Percentiles rank a stretch among this genome's conserved stretches.
Evolutionary conservation across 2,797 vertebrate genomes (phyloP).

Genomic region (Tokudaia tokunoshimensis): DNA sequence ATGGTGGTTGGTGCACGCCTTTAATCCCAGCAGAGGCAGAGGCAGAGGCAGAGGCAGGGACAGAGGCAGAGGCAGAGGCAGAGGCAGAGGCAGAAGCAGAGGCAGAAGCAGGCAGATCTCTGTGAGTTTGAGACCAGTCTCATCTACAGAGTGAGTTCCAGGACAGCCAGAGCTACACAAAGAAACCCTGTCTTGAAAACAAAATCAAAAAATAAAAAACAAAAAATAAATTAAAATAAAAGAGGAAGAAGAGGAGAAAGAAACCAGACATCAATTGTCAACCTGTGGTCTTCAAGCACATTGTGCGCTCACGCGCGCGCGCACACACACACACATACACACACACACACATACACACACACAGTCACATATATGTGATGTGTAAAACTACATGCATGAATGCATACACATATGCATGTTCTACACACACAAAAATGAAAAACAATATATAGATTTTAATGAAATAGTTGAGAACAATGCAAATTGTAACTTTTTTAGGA

Average conservation of each 20-base stretch:
- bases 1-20: neutral
- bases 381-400: neutral
- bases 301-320: neutral
- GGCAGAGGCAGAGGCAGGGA: neutral
- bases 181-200: neutral
- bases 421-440: neutral
- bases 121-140: neutral
- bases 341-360: neutral
- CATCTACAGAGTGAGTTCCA: neutral
- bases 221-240: no score
- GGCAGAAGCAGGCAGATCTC: neutral
- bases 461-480: neutral
- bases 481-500: neutral
- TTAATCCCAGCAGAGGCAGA: neutral
- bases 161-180: neutral
- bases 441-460: neutral
- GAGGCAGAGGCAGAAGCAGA: no score
- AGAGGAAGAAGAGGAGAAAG: neutral
- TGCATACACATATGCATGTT: neutral
- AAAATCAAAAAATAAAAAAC: neutral
- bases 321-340: neutral
- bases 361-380: neutral
- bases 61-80: no score
- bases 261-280: neutral
- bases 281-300: neutral